These are phyloP conservation scores for Hyles euphorbiae DNA, from an alignment of 1,140 invertebrate species.

Conservation along the genomic window DNA sequence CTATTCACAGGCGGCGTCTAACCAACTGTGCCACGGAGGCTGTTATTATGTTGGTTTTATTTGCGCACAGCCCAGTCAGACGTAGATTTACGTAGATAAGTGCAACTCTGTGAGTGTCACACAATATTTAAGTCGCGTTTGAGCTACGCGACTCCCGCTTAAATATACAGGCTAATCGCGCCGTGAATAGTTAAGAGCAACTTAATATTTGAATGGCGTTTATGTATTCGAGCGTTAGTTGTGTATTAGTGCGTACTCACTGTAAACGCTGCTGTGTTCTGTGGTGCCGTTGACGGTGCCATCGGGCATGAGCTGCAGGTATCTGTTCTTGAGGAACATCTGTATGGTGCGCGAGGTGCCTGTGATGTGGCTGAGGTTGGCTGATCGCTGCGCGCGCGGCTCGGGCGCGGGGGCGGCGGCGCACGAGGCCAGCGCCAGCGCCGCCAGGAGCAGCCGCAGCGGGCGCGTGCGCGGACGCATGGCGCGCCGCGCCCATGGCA, in stretches of 20 bases:
- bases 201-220: too few relatives aligned
- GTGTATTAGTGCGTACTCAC: constrained; percentile 79
- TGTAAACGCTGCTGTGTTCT: constrained; percentile 85
- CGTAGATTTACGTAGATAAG: too few relatives aligned
- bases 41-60: too few relatives aligned
- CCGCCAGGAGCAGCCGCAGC: constrained; percentile 59
- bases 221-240: too few relatives aligned
- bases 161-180: too few relatives aligned
- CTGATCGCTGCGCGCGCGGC: constrained; percentile 78
- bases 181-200: too few relatives aligned
- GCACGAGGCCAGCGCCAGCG: constrained; percentile 59
- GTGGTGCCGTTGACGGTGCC: constrained; percentile 87
- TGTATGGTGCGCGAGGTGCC: constrained; percentile 85
- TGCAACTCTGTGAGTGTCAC: too few relatives aligned
- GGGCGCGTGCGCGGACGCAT: constrained; percentile 61
- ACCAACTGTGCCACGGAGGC: too few relatives aligned
- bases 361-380: constrained; percentile 84
- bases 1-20: too few relatives aligned
- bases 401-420: constrained; percentile 65
- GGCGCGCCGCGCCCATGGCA: constrained; percentile 70
- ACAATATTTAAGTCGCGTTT: too few relatives aligned
- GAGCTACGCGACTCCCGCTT: too few relatives aligned
- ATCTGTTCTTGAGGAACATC: constrained; percentile 87
- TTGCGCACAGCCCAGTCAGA: too few relatives aligned
- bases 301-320: constrained; percentile 85